A percentile compares a stretch with the other conserved stretches of the same genome.
Evolutionary conservation across 2,888 invertebrate species (phyloP).

Genomic region (Muschampia plurimacula): DNA sequence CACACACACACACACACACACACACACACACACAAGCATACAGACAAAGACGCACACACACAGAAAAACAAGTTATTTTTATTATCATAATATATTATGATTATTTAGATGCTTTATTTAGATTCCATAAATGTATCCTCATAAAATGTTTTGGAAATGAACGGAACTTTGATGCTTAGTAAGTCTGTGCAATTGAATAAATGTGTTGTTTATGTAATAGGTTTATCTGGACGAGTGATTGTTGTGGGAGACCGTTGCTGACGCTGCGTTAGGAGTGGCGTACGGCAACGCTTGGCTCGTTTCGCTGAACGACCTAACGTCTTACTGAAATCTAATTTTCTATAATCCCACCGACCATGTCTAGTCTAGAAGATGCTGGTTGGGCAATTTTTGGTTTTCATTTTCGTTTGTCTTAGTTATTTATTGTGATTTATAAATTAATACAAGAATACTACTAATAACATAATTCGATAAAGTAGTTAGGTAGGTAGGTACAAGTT

Average conservation of each 20-base stretch:
- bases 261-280: neutral
- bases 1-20: no score
- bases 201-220: conserved; percentile 1
- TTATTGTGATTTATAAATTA: no score
- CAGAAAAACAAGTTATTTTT: no score
- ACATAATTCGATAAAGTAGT: no score
- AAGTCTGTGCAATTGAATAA: neutral
- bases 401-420: no score
- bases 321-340: conserved; percentile 85
- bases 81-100: no score
- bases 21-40: neutral
- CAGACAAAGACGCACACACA: neutral
- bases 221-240: neutral
- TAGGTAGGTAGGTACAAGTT: no score
- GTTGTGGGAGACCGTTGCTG: neutral
- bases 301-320: conserved; percentile 74
- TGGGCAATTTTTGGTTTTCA: conserved; percentile 50
- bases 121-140: no score
- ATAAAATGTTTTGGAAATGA: neutral
- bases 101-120: no score
- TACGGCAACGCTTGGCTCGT: conserved; percentile 50
- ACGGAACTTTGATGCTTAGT: neutral
- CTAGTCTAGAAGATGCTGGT: conserved; percentile 59
- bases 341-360: conserved; percentile 73
- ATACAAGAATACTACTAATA: no score